Base-by-base conservation (phyloP, 2,113 vertebrate genomes). In the Peromyscus californicus region DNA sequence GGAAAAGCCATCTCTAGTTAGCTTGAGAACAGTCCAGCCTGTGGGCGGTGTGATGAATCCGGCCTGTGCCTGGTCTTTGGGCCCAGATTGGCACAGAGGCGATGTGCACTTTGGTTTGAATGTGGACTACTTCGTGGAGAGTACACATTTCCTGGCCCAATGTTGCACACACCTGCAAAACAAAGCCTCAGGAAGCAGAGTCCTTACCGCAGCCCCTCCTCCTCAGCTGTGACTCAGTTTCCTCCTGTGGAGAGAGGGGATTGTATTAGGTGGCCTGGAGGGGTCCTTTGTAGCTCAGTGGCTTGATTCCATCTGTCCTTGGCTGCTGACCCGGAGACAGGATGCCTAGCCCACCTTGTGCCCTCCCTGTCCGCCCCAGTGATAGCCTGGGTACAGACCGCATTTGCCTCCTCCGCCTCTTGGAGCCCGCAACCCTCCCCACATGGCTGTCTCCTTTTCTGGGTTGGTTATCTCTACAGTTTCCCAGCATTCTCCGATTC, bases 401-500 rank as follows among this genome's bases (percentile, higher is more conserved):
- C 9, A 7, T 33, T 2, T 2, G 29, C 45, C 67, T 11, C 3
- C 42, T 9, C 8, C 16, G 11, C 17, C 2, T 39, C 33, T 5
- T 7, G 1, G 13, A 82, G 16, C 42, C 57, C 54, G 21, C 22
- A 15, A 2, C 48, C 24, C 16, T 63, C 80, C 33, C 89, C 45
- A 17, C 0, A 2, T 5, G 48, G 48, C 94, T 96, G 95, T 83
- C 96, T 89, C 13, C 91, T 89, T 96, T 94, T 22, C 82, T 57
- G 91, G 75, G 86, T 89, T 95, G 91, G 91, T 79, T 94, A 76
- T 85, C 29, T 33, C 48, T 54, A 86, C 76, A 4, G 85, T 63
- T 96, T 96, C 94, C 96, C 17, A 2, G 94, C 92, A 88, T 48
- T 67, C 96, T 91, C 91, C 67, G 88, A 95, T 96, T 96, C 85